Evolutionary conservation across 2,797 vertebrate genomes (phyloP).

Genomic region (Caiman crocodilus): DNA sequence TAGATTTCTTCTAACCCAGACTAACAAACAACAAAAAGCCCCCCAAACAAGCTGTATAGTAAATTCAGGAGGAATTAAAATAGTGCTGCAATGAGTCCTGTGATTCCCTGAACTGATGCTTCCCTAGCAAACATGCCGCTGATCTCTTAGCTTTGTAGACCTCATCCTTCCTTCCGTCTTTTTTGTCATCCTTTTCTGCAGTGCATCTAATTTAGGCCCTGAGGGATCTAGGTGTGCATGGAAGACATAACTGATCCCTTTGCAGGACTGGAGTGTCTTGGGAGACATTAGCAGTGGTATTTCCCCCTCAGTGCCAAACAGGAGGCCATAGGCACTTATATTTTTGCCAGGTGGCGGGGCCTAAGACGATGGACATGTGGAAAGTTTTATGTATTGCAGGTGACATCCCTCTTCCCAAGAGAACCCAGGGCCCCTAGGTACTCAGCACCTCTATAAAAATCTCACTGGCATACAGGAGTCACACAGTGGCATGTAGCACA

Average conservation of each 20-base stretch:
- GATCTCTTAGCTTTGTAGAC: neutral
- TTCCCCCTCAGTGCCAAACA: too few species aligned
- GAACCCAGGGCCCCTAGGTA: too few species aligned
- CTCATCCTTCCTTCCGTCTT: neutral
- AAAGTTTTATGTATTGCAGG: too few species aligned
- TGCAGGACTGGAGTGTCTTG: neutral
- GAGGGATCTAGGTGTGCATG: neutral
- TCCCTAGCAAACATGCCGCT: neutral
- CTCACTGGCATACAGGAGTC: neutral
- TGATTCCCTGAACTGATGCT: neutral
- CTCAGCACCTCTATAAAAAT: neutral
- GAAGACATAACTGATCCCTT: neutral
- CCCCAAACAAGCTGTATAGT: too few species aligned
- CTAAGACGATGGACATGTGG: too few species aligned
- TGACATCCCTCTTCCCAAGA: too few species aligned
- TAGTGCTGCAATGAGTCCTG: neutral
- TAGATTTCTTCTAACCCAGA: too few species aligned
- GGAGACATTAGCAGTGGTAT: too few species aligned
- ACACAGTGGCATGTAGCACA: neutral
- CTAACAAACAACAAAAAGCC: neutral
- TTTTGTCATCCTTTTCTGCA: neutral
- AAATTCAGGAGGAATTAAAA: neutral
- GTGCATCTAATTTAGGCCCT: neutral
- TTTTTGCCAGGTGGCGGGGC: too few species aligned
- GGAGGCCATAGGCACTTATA: too few species aligned